phyloP scores from a whole-genome alignment of 1,140 invertebrate genomes.

The Pogonognathellus flavescens region DNA sequence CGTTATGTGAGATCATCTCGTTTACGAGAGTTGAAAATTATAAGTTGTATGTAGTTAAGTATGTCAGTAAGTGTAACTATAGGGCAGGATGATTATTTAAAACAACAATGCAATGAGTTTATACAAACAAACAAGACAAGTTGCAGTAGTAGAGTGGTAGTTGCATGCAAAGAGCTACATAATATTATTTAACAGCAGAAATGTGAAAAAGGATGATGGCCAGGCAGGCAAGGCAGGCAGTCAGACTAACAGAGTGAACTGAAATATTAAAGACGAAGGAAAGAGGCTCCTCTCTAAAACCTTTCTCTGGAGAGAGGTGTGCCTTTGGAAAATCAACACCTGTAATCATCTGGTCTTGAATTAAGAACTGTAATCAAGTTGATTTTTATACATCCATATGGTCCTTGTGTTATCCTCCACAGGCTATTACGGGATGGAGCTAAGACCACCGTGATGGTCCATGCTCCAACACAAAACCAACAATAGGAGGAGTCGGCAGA shows the following conservation, averaged over 20 bases:
- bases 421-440: conserved; percentile 38
- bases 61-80: conserved; percentile 51
- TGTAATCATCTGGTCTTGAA: conserved; percentile 67
- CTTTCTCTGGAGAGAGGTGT: conserved; percentile 64
- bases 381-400: conserved; percentile 65
- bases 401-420: conserved; percentile 48
- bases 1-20: conserved; percentile 27
- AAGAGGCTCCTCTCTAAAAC: conserved; percentile 42
- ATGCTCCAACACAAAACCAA: conserved; percentile 57
- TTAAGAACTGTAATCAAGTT: conserved; percentile 67
- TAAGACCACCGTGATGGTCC: conserved; percentile 63
- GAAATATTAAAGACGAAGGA: conserved; percentile 8
- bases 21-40: conserved; percentile 16
- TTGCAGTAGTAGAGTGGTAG: background rate
- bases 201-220: background rate
- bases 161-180: no score
- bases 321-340: conserved; percentile 66
- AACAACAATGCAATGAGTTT: background rate
- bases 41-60: conserved; percentile 36
- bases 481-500: conserved; percentile 62
- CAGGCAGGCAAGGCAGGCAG: background rate
- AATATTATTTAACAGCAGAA: no score
- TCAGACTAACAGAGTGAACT: conserved; percentile 11
- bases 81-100: background rate
- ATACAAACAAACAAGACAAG: conserved; percentile 47